These are phyloP conservation scores for Nothobranchius furzeri DNA, from an alignment of 2,113 vertebrate species.

Conservation along the genomic window DNA sequence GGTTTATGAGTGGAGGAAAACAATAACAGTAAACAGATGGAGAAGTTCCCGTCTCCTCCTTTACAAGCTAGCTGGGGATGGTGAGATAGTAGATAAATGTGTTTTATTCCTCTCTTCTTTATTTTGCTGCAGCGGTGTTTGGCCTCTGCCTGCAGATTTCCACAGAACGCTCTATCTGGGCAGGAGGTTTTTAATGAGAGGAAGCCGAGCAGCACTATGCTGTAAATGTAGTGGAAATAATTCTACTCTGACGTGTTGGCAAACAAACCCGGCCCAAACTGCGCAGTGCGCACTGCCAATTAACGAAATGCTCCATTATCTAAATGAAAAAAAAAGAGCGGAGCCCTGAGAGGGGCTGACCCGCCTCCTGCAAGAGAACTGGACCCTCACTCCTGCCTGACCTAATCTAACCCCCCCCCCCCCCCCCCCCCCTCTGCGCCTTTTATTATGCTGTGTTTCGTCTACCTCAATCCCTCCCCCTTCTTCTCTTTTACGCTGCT, in stretches of 20 bases:
- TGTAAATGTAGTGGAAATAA: conserved; percentile 73
- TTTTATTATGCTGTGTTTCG: conserved; percentile 51
- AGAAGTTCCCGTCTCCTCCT: conserved; percentile 64
- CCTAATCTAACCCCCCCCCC: conserved; percentile 40
- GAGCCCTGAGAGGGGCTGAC: conserved; percentile 44
- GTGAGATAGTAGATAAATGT: conserved; percentile 67
- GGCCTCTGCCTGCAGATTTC: conserved; percentile 54
- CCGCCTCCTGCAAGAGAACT: conserved; percentile 29
- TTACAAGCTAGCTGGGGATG: conserved; percentile 60
- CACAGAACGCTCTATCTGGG: conserved; percentile 38
- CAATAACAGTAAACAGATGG: conserved; percentile 76
- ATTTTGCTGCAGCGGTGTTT: conserved; percentile 34
- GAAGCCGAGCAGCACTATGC: conserved; percentile 47
- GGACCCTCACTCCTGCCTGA: conserved; percentile 45
- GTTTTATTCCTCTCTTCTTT: conserved; percentile 42
- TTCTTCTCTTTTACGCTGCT: conserved; percentile 53
- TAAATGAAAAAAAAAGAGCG: conserved; percentile 63
- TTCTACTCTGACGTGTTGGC: conserved; percentile 70
- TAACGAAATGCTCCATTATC: conserved; percentile 76
- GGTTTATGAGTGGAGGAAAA: conserved; percentile 69
- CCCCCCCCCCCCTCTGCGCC: conserved; percentile 24
- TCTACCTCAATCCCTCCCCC: conserved; percentile 46
- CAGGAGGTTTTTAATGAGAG: conserved; percentile 66
- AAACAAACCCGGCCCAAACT: conserved; percentile 69
- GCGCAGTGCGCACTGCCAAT: conserved; percentile 65